Evolutionary conservation across 2,888 invertebrate species (phyloP).

Genomic region (Trachelus tabidus): DNA sequence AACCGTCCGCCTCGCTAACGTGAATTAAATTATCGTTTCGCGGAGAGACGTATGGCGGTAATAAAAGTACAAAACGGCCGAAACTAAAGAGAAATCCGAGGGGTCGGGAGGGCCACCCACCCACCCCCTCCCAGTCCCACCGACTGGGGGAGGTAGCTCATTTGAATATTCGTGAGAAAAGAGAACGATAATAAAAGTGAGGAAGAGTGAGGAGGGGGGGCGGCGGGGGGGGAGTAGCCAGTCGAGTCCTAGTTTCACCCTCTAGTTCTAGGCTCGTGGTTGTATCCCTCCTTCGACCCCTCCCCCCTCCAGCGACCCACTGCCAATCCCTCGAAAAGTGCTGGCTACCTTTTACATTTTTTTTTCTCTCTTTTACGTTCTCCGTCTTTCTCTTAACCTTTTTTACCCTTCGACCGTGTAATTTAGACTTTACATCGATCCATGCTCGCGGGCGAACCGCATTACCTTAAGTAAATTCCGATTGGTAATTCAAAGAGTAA

Average conservation of each 20-base stretch:
- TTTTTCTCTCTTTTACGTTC: background rate
- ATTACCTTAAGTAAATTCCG: conserved; percentile 40
- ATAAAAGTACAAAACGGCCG: background rate
- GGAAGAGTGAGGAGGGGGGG: background rate
- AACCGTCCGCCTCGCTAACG: background rate
- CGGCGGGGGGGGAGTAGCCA: background rate
- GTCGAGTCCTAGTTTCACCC: background rate
- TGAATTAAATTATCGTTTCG: background rate
- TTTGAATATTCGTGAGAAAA: background rate
- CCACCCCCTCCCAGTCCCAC: too few relatives aligned
- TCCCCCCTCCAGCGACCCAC: background rate
- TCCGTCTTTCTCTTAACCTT: conserved; percentile 7
- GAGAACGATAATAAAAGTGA: background rate
- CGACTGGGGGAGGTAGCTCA: background rate
- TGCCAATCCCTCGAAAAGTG: background rate
- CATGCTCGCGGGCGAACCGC: conserved; percentile 32
- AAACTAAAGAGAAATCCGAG: background rate
- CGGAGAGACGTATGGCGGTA: background rate
- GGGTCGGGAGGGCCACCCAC: background rate
- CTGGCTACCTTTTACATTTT: background rate
- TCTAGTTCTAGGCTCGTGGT: background rate
- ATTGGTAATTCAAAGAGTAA: background rate
- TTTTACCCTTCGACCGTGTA: background rate
- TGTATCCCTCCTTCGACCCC: background rate
- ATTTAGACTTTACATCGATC: conserved; percentile 32